These are phyloP conservation scores for Tauraco erythrolophus DNA, from an alignment of 2,113 vertebrate species.

Conservation along the genomic window DNA sequence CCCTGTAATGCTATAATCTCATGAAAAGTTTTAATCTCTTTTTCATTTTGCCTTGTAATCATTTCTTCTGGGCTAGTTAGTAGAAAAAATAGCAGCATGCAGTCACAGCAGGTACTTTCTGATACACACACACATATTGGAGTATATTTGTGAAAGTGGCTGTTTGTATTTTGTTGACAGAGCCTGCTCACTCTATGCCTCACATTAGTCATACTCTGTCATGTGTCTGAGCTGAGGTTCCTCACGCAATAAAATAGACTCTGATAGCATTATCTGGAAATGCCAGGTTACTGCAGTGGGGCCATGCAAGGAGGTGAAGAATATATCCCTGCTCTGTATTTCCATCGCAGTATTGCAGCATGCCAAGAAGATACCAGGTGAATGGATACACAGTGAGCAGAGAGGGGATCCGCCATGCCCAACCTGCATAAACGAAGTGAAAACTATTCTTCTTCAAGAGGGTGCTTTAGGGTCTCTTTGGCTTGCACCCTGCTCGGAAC, in stretches of 20 bases:
- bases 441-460: not conserved
- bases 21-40: conserved; percentile 41
- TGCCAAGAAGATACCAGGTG: not conserved
- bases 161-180: conserved; percentile 56
- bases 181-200: conserved; percentile 47
- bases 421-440: not conserved
- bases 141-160: not conserved
- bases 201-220: not conserved
- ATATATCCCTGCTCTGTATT: not conserved
- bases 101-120: conserved; percentile 65
- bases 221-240: not conserved
- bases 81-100: conserved; percentile 21
- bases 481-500: not conserved
- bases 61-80: conserved; percentile 48
- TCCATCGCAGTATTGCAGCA: not conserved
- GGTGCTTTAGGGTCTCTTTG: not conserved
- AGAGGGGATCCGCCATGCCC: not conserved
- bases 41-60: conserved; percentile 46
- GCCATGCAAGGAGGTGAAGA: not conserved
- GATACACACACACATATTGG: not conserved
- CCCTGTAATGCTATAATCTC: conserved; percentile 43
- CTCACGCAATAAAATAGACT: not conserved
- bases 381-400: not conserved
- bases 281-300: not conserved
- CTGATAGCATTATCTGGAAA: conserved; percentile 17